Evolutionary conservation across 2,113 vertebrate genomes (phyloP), one percentile per base, ranked within the genome.

Genomic region (Hymenochirus boettgeri): DNA sequence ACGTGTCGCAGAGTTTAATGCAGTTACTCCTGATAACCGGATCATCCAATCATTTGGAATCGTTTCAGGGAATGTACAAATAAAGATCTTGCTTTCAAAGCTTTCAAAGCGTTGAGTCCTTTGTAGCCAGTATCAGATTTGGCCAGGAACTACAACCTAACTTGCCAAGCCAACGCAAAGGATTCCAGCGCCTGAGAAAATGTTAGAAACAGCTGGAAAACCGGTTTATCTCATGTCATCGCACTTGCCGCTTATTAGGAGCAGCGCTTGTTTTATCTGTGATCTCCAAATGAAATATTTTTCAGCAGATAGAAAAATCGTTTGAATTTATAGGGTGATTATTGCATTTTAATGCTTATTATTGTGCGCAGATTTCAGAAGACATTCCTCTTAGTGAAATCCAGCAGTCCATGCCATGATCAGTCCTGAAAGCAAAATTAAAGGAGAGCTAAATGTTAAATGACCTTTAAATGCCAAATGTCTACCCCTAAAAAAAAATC

Each of bases 81-180:
- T 24, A 26, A n/a, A n/a, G 24, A 53, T 25, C 25, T 42, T 17
- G 27, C 15, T 53, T 15, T 1, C 15, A 17, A 53, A 17, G 24
- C 35, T 31, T 19, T 12, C 23, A 35, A 15, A 57, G 19, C 24
- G n/a, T n/a, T n/a, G n/a, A n/a, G n/a, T n/a, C n/a, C n/a, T 60
- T 27, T 26, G 57, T 45, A 61, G 27, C 59, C 35, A 50, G 23
- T 61, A 61, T 48, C 18, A 61, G 27, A 48, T 21, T 50, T 50
- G 59, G 59, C 59, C 48, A 31, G 11, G 5, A 33, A 9, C 22
- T 23, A 7, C 15, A 19, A 35, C 12, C 15, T 13, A 23, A 50
- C 46, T 11, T 33, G 46, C 59, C 45, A 61, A 61, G 50, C 58
- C 48, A 61, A 21, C n/a, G n/a, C n/a, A n/a, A n/a, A 6, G n/a